Evolutionary conservation across 1,140 invertebrate species (phyloP), one percentile per base, ranked within the genome.

Genomic region (Tetramorium alpestre): DNA sequence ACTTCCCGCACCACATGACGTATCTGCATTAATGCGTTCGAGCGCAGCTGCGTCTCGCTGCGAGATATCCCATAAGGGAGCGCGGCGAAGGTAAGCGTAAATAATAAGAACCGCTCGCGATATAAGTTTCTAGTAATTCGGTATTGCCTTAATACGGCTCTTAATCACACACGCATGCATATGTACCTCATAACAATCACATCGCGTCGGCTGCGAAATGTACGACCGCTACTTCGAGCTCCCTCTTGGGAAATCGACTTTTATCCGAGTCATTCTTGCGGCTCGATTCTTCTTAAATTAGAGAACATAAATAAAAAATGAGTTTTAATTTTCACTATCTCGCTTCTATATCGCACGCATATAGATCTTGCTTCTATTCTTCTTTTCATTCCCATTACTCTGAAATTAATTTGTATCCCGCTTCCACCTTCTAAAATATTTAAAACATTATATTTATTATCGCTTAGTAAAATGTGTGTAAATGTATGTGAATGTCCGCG

Each of bases 1-100:
- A 64, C 82, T 62, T 22, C 49, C 62, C n/a, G 73, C 87, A 6
- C 89, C 64, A 62, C 89, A 90, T 90, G 89, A 88, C 76, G 89
- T 89, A 88, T 62, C 64, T 51, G 69, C 87, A 82, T 88, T 87
- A 88, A 87, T 87, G 69, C 85, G 65, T 51, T 51, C 82, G 85
- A 60, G 67, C 82, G 65, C 41, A 78, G 67, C 60, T 73, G 77
- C 60, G 28, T 64, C 33, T n/a, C 58, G 51, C 22, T 41, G 75
- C 41, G 64, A 38, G 73, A 65, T 72, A 67, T n/a, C 13, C 13
- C 33, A n/a, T 22, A 58, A 41, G 78, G n/a, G 64, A 13, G 49
- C 54, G n/a, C 41, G 5, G 41, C 22, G 49, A 60, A 73, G 25
- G 8, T 22, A 25, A 54, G 7, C 41, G 67, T 73, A 60, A 82